Percentiles rank a stretch among this genome's conserved stretches.
These are phyloP conservation scores for Scomberomorus guttatus DNA, from an alignment of 2,797 vertebrate species.

Conservation along the genomic window DNA sequence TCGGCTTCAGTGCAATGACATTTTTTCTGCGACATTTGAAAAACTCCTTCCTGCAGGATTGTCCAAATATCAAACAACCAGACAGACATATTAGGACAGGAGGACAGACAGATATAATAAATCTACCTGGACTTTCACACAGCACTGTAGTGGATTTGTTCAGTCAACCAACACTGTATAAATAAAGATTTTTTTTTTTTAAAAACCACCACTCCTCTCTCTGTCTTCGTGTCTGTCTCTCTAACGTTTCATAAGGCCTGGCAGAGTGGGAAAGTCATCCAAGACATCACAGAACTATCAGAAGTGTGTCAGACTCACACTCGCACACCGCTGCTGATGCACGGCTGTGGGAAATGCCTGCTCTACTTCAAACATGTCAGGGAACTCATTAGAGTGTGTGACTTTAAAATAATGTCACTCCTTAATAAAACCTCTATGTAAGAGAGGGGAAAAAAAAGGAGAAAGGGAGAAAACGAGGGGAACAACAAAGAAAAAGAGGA, in stretches of 20 bases:
- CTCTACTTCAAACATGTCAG: slow-evolving; percentile 22
- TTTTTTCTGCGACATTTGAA: background rate
- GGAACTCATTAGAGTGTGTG: slow-evolving; percentile 17
- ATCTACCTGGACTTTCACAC: background rate
- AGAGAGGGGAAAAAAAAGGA: background rate
- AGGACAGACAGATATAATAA: background rate
- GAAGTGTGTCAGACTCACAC: slow-evolving; percentile 21
- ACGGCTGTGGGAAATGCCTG: slow-evolving; percentile 2
- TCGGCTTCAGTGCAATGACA: background rate
- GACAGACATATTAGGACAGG: background rate
- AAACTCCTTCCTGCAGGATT: too few relatives aligned
- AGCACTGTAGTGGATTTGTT: background rate
- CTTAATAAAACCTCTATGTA: background rate
- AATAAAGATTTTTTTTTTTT: background rate
- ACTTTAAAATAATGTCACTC: slow-evolving; percentile 20
- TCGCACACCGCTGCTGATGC: slow-evolving; percentile 3
- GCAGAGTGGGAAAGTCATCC: slow-evolving; percentile 22
- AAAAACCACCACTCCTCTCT: background rate
- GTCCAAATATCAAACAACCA: too few relatives aligned
- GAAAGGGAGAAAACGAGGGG: background rate
- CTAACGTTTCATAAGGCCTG: slow-evolving; percentile 33
- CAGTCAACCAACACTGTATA: slow-evolving; percentile 2
- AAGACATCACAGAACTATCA: slow-evolving; percentile 25
- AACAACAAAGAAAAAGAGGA: background rate
- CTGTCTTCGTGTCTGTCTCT: background rate